Evolutionary conservation across 2,888 invertebrate species (phyloP).

Genomic region (Amphiduros pacificus): DNA sequence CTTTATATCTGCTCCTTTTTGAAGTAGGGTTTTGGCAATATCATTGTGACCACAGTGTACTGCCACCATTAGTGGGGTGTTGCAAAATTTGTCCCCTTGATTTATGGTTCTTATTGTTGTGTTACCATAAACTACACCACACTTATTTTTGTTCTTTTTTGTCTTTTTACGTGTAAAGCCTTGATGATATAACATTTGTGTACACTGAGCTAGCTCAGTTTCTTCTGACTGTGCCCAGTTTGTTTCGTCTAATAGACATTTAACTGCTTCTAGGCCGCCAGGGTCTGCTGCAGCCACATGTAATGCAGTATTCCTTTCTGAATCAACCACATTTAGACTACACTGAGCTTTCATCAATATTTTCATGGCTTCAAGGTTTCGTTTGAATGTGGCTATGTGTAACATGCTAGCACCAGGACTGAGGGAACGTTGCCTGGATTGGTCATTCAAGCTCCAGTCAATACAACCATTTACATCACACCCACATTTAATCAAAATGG

Average conservation of each 20-base stretch:
- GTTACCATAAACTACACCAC: too few species aligned
- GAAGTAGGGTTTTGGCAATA: neutral
- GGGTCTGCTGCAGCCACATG: too few species aligned
- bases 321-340: conserved; percentile 32
- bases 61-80: neutral
- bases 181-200: too few species aligned
- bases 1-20: conserved; percentile 3
- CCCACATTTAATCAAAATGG: conserved; percentile 2
- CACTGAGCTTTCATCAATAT: conserved; percentile 34
- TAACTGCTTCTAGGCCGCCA: too few species aligned
- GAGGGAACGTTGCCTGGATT: too few species aligned
- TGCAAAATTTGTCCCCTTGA: neutral
- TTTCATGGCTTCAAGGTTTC: conserved; percentile 31
- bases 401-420: too few species aligned
- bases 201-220: too few species aligned
- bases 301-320: conserved; percentile 31
- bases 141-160: too few species aligned
- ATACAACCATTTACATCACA: conserved; percentile 5
- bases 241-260: too few species aligned
- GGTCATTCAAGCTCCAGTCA: neutral
- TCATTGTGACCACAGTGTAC: neutral
- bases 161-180: too few species aligned
- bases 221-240: too few species aligned
- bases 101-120: too few species aligned
- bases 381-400: conserved; percentile 28